Conservation (phyloP, 1,140 invertebrate species). For the Galendromus occidentalis region DNA sequence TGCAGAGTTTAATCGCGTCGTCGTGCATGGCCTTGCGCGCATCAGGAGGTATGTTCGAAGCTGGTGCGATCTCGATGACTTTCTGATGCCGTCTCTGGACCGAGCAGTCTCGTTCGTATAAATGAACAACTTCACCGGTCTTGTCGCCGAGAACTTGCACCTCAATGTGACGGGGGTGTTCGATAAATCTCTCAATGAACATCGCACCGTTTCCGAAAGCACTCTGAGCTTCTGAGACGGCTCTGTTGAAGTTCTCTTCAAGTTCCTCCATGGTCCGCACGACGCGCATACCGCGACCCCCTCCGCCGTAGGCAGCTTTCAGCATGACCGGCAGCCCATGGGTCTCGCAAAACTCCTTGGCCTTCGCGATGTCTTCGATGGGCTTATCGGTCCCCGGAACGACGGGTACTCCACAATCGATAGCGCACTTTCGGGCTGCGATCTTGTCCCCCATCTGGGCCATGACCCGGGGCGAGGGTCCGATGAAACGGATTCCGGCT, state of each 20-base stretch:
- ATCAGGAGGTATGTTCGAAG: constrained; percentile 26
- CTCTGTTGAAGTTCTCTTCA: background rate
- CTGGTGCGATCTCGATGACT: constrained; percentile 33
- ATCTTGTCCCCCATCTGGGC: constrained; percentile 35
- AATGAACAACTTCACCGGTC: constrained; percentile 31
- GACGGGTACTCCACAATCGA: constrained; percentile 29
- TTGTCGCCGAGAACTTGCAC: constrained; percentile 28
- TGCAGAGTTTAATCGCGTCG: constrained; percentile 27
- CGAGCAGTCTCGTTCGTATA: constrained; percentile 33
- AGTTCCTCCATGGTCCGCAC: constrained; percentile 16
- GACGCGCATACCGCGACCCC: constrained; percentile 22
- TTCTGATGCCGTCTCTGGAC: constrained; percentile 34
- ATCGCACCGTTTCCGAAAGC: constrained; percentile 20
- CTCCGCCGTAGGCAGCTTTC: constrained; percentile 22
- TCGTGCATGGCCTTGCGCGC: constrained; percentile 26
- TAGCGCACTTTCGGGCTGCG: constrained; percentile 16
- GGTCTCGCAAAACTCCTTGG: constrained; percentile 68
- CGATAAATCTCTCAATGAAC: constrained; percentile 21
- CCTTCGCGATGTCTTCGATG: constrained; percentile 65
- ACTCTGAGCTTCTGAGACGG: constrained; percentile 18
- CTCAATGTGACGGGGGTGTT: constrained; percentile 22
- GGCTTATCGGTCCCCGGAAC: constrained; percentile 51
- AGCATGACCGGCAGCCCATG: constrained; percentile 33
- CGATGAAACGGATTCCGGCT: constrained; percentile 83
- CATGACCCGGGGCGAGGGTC: constrained; percentile 79